Evolutionary conservation across 2,797 vertebrate genomes (phyloP), one percentile per base, ranked within the genome.

Genomic region (Cheirogaleus major): DNA sequence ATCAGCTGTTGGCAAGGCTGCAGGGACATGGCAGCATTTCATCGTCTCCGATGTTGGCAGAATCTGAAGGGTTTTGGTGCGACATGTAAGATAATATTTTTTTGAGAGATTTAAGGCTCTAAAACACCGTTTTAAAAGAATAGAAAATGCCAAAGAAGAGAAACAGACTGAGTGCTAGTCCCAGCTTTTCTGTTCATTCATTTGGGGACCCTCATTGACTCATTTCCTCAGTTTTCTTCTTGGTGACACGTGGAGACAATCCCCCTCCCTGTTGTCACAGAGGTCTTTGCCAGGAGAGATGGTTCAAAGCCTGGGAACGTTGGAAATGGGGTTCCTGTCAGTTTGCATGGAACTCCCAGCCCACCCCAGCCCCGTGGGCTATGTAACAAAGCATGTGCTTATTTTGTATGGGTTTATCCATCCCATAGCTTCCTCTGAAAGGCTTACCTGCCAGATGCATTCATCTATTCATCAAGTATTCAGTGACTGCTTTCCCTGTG

Each of bases 151-250:
- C 18, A 7, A 27, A 59, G 23, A 2, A 27, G 15, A 45, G 2
- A 1, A 43, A 14, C 0, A 11, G 8, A 35, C 22, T 1, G 14
- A 61, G 4, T 2, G 43, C 35, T 5, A 0, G 11, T 35, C 18
- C 32, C 43, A 35, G 12, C 17, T 48, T 57, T 79, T 30, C 67
- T 48, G 32, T 18, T 12, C 0, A 10, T 59, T 79, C 17, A 3
- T 67, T 15, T n/a, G 25, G 48, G 78, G 32, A 20, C n/a, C 15
- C 30, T 61, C 30, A 0, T 55, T 11, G 15, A 2, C 11, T 8
- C 17, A 0, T 5, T n/a, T 35, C 45, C 27, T 63, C 9, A 0
- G 22, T 18, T 45, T 43, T 67, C 81, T 63, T 27, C 48, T 59
- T n/a, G 48, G 43, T 45, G 7, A 25, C 13, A 9, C 2, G 4